Evolutionary conservation across 1,140 invertebrate species (phyloP).

Genomic region (Scaptodrosophila lebanonensis): DNA sequence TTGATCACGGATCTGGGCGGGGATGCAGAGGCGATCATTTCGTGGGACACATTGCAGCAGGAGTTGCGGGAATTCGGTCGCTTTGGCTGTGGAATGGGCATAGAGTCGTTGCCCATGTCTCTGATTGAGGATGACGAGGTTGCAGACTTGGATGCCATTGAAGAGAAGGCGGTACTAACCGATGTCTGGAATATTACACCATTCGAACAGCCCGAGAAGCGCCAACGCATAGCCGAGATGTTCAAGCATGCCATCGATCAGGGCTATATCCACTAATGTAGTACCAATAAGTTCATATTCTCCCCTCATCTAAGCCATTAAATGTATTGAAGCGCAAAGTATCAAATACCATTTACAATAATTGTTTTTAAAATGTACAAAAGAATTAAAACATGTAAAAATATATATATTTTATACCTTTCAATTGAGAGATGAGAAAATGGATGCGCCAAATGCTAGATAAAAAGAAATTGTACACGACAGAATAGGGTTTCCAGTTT

Average conservation of each 20-base stretch:
- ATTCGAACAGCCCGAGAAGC: slow-evolving; percentile 78
- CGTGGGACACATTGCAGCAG: slow-evolving; percentile 78
- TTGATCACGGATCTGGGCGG: slow-evolving; percentile 81
- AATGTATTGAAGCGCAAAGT: too few species aligned
- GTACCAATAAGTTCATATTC: too few species aligned
- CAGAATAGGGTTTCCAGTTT: too few species aligned
- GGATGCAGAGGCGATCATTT: slow-evolving; percentile 80
- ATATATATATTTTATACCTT: too few species aligned
- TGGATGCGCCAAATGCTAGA: too few species aligned
- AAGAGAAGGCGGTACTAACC: slow-evolving; percentile 78
- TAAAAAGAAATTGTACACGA: too few species aligned
- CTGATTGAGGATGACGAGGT: slow-evolving; percentile 80
- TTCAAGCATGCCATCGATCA: slow-evolving; percentile 82
- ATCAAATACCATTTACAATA: too few species aligned
- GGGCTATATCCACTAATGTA: slow-evolving; percentile 80
- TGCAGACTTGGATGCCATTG: slow-evolving; percentile 81
- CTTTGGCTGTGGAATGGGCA: slow-evolving; percentile 81
- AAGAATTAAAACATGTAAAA: too few species aligned
- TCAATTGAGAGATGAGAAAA: too few species aligned
- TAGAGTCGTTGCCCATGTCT: slow-evolving; percentile 82
- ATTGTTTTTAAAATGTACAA: too few species aligned
- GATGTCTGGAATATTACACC: slow-evolving; percentile 79
- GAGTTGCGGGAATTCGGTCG: slow-evolving; percentile 81
- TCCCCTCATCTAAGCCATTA: too few species aligned
- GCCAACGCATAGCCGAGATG: slow-evolving; percentile 80